Evolutionary conservation across 1,140 invertebrate genomes (phyloP), one percentile per base, ranked within the genome.

Genomic region (Berghia stephanieae): DNA sequence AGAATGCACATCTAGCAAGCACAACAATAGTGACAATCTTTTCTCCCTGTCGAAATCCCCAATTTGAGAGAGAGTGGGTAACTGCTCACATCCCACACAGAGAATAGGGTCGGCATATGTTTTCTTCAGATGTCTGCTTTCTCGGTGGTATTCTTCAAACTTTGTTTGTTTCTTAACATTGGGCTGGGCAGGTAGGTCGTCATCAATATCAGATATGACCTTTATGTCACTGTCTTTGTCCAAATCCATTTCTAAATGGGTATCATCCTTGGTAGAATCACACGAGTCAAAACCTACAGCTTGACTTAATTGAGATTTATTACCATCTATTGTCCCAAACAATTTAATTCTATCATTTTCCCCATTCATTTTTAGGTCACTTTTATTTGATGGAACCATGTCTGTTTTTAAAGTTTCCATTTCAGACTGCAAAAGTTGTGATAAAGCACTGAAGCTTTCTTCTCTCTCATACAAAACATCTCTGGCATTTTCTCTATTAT

Each of bases 131-230:
- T 80, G 77, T 38, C 80, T 83, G 40, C 70, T 78, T n/a, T 81
- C 75, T 66, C 91, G 86, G 70, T 85, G 84, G 73, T 85, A 87
- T 38, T 88, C 86, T 34, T 85, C 79, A 57, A 88, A 80, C 86
- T 89, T 80, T 36, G 81, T 80, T 24, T 90, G 70, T 83, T 83
- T 83, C n/a, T n/a, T n/a, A n/a, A n/a, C n/a, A n/a, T n/a, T n/a
- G n/a, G n/a, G n/a, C n/a, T n/a, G n/a, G n/a, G n/a, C n/a, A n/a
- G n/a, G n/a, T n/a, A n/a, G n/a, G n/a, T n/a, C n/a, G n/a, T n/a
- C n/a, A n/a, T n/a, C n/a, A n/a, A n/a, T n/a, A n/a, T n/a, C n/a
- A n/a, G n/a, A n/a, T n/a, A n/a, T 88, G 81, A 82, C 60, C 86
- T 73, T 68, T 82, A 79, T 49, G 88, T 21, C 0, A 40, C 49